Conservation (phyloP, 2,888 invertebrate species). For the Leucophenga maculata region DNA sequence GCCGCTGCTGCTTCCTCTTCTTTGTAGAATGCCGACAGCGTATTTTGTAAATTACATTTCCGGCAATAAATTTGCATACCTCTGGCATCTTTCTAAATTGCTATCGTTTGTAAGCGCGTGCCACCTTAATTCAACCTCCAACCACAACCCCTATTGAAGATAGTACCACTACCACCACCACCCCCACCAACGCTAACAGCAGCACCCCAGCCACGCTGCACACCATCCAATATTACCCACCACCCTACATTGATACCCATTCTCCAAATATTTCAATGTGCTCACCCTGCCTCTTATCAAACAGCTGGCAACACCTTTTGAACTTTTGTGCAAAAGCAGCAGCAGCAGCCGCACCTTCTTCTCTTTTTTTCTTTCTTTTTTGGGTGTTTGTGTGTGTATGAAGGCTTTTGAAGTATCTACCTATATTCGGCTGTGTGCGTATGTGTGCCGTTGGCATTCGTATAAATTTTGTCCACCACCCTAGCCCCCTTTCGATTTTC, state of each 20-base stretch:
- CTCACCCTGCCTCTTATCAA: not conserved
- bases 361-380: too few relatives aligned
- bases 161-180: conserved; percentile 3
- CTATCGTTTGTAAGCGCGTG: conserved; percentile 66
- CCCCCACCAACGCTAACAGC: not conserved
- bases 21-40: conserved; percentile 64
- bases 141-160: not conserved
- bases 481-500: too few relatives aligned
- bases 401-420: not conserved
- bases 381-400: conserved; percentile 5
- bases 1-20: conserved; percentile 27
- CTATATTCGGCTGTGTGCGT: not conserved
- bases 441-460: not conserved
- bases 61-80: conserved; percentile 72
- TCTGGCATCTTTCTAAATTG: conserved; percentile 70
- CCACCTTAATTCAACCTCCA: conserved; percentile 35
- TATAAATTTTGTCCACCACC: not conserved
- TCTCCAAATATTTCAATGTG: not conserved
- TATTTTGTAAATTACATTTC: conserved; percentile 72
- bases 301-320: conserved; percentile 19
- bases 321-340: conserved; percentile 3
- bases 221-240: not conserved
- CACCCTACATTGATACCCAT: not conserved
- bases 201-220: not conserved
- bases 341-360: conserved; percentile 22